Base-by-base conservation (phyloP, 1,140 invertebrate species). In the Luehdorfia chinensis region DNA sequence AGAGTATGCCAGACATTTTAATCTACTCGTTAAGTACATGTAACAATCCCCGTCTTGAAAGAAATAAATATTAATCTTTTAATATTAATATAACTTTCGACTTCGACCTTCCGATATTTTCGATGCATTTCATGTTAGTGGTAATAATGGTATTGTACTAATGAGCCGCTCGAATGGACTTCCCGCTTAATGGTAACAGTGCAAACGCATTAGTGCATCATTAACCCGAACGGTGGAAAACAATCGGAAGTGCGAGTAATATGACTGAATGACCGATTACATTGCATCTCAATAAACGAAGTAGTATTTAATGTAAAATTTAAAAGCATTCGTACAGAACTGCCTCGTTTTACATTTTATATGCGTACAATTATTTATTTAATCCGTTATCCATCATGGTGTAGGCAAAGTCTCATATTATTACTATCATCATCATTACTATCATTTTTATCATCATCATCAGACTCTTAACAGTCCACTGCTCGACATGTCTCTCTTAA, bases 201-300 rank as follows among this genome's bases (percentile, higher is more conserved):
- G 61, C 70, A 80, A 81, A 76, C 69, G 80, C 80, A 84, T 84
- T 84, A 84, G 59, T 68, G 65, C 58, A 75, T 81, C 80, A 75
- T 81, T 84, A 81, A 64, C 58, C 15, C 49, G 62, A 75, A 75
- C 66, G 65, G 59, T 60, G 50, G n/a, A n/a, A 41, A 57, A 56
- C 52, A 58, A 52, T 61, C 32, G 41, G 47, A 47, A 33, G 32
- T 46, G 33, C 28, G 46, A 21, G 32, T 46, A 33, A 55, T 58
- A 47, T 51, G 41, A 58, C 60, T 66, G 59, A 72, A 72, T 67
- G 48, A 59, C 46, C 43, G 44, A 60, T 63, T 46, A 45, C 15
- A 41, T 12, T 9, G n/a, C 30, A 11, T 19, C n/a, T 34, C 16
- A 14, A 27, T 27, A 27, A 41, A n/a, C n/a, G n/a, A 13, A 14